These are phyloP conservation scores for Syngnathus scovelli DNA, from an alignment of 2,113 vertebrate genomes.

Conservation along the genomic window DNA sequence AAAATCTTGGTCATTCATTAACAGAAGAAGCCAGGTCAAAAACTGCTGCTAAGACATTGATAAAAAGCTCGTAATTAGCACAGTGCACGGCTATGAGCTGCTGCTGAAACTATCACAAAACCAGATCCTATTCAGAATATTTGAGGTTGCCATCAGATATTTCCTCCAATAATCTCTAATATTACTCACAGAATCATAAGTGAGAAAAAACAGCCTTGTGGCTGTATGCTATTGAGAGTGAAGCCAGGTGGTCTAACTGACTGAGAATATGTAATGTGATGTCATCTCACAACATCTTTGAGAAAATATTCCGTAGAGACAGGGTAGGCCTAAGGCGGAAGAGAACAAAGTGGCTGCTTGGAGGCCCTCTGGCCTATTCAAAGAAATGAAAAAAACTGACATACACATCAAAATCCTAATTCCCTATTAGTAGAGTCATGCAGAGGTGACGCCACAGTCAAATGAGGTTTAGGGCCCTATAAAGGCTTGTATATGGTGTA, in stretches of 20 bases:
- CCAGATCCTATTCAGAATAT: too few relatives aligned
- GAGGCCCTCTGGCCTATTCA: background rate
- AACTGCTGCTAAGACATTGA: background rate
- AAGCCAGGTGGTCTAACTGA: background rate
- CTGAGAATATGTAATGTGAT: background rate
- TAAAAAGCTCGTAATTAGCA: background rate
- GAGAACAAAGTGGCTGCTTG: background rate
- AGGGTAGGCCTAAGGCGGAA: background rate
- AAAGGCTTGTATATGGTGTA: background rate
- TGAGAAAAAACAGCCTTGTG: background rate
- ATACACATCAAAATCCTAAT: background rate
- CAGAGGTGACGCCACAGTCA: background rate
- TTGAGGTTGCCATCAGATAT: background rate
- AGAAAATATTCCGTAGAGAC: background rate
- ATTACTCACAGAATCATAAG: background rate
- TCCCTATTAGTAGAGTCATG: background rate
- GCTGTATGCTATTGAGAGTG: background rate
- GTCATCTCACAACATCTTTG: background rate
- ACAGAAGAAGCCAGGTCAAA: background rate
- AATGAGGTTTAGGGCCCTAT: background rate
- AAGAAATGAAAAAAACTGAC: background rate
- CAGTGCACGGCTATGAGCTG: background rate
- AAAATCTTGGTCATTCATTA: background rate
- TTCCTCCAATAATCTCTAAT: background rate
- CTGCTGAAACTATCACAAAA: background rate